Conservation (phyloP, 1,140 invertebrate species). For the Rhopalosiphum maidis region DNA sequence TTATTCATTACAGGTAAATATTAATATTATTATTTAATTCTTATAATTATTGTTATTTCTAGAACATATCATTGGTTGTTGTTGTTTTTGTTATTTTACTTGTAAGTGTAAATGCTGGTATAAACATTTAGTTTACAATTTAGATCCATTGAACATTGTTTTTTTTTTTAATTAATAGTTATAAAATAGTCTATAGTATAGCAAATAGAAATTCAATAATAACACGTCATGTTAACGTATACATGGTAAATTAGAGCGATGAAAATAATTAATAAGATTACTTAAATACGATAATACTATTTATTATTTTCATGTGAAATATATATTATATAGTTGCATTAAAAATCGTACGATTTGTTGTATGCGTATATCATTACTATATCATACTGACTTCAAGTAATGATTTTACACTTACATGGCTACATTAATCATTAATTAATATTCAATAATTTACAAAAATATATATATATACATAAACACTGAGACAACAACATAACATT, state of each 20-base stretch:
- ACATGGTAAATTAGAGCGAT: conserved; percentile 4
- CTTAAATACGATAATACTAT: background rate
- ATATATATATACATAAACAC: background rate
- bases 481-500: background rate
- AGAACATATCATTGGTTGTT: background rate
- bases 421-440: background rate
- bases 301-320: background rate
- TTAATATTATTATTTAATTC: background rate
- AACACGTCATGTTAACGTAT: background rate
- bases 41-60: background rate
- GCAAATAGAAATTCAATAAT: background rate
- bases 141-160: background rate
- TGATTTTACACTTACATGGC: background rate
- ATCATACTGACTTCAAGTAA: background rate
- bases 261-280: background rate
- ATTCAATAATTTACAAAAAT: background rate
- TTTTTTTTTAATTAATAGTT: background rate
- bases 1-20: background rate
- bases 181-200: background rate
- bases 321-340: background rate
- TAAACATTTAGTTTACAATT: background rate
- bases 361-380: background rate
- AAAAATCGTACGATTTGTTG: background rate
- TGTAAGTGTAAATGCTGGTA: background rate
- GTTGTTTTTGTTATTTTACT: background rate